Evolutionary conservation across 2,797 vertebrate genomes (phyloP).

Genomic region (Tamandua tetradactyla): DNA sequence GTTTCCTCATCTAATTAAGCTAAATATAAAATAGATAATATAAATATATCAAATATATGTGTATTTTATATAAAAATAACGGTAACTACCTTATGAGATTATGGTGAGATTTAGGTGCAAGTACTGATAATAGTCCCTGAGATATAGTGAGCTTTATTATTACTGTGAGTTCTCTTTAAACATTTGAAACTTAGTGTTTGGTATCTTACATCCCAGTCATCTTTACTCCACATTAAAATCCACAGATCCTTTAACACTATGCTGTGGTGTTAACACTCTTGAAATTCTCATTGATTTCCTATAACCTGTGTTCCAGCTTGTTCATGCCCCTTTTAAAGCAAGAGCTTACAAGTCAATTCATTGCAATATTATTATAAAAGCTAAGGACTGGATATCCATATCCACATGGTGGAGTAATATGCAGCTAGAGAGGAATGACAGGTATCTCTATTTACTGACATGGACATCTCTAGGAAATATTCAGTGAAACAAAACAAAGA

Average conservation of each 20-base stretch:
- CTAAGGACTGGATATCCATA: background rate
- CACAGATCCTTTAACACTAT: background rate
- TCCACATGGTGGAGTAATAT: background rate
- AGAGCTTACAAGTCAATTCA: background rate
- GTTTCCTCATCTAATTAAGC: background rate
- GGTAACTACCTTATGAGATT: background rate
- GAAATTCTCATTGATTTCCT: background rate
- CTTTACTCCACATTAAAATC: background rate
- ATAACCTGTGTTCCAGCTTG: background rate
- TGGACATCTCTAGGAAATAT: background rate
- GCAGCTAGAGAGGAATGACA: background rate
- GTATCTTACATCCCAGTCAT: background rate
- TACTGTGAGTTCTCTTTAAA: background rate
- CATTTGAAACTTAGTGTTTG: background rate
- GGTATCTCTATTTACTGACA: background rate
- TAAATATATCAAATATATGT: too few relatives aligned
- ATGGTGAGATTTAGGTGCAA: background rate
- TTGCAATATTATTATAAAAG: background rate
- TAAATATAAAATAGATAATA: background rate
- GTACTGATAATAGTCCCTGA: background rate
- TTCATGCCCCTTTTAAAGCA: background rate
- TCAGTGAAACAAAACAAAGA: background rate
- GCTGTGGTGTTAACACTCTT: background rate
- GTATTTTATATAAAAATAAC: too few relatives aligned
- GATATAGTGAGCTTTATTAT: background rate